Evolutionary conservation across 2,888 invertebrate genomes (phyloP), one percentile per base, ranked within the genome.

Genomic region (Dexiosoma caninum): DNA sequence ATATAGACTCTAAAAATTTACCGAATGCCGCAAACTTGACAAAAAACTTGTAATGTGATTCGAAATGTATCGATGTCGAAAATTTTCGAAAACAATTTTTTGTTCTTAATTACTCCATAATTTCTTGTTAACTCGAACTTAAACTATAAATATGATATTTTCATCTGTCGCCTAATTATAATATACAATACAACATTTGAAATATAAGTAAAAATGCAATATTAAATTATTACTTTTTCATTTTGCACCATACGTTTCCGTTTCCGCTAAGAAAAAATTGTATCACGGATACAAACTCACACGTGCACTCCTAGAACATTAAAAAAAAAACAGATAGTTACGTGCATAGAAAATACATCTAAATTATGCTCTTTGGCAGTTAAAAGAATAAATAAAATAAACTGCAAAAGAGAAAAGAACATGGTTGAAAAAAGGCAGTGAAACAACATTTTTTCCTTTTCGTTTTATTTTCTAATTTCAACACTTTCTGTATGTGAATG

Each of bases 331-430:
- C 23, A 64, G 32, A 51, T 4, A 32, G 12, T 0, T 6, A 57
- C 12, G 7, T n/a, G 21, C 21, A 57, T 21, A 44, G 59, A 51
- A 70, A 49, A 19, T 71, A 67, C 72, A 12, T n/a, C 14, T 64
- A 78, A 74, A 74, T 62, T 79, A 79, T 74, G 74, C 79, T 79
- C 64, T 74, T 79, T 79, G 69, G 70, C 79, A 79, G 69, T 51
- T 79, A 37, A 59, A 69, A 70, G 69, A 42, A 79, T 74, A 79
- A 74, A 74, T 79, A 79, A 64, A 62, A 74, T 69, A 78, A 72
- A 74, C 67, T 57, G 40, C 57, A 19, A 49, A 77, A 27, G 16
- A 59, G 57, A 16, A 66, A 51, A 71, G 59, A 12, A 32, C 16
- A 42, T 3, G 30, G 12, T 10, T 10, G 14, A 23, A 30, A 12